phyloP scores from a whole-genome alignment of 2,888 invertebrate genomes.

The Ennomos fuscantarius region DNA sequence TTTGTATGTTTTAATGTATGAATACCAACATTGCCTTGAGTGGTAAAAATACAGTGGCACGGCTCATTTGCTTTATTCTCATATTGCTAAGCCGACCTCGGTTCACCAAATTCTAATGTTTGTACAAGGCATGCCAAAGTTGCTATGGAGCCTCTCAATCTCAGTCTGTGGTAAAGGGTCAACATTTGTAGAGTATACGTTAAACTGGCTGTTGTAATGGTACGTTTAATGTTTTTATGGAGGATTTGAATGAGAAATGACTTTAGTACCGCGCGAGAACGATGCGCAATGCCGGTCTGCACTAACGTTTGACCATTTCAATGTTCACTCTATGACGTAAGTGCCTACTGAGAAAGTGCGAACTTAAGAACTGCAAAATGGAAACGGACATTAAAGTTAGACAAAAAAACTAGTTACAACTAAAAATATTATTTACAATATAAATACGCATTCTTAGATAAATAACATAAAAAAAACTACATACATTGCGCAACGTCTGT shows the following conservation, averaged over 20 bases:
- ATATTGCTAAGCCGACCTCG: slow-evolving; percentile 16
- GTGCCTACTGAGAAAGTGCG: too few species aligned
- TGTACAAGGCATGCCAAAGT: slow-evolving; percentile 32
- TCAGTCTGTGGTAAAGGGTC: slow-evolving; percentile 10
- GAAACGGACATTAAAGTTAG: slow-evolving; percentile 7
- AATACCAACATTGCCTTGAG: slow-evolving; percentile 13
- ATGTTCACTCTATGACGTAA: too few species aligned
- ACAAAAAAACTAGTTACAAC: slow-evolving; percentile 22
- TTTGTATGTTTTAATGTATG: too few species aligned
- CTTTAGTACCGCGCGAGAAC: too few species aligned
- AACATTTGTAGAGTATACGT: slow-evolving; percentile 18
- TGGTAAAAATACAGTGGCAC: slow-evolving; percentile 13
- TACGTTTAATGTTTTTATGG: too few species aligned
- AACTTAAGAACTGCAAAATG: too few species aligned
- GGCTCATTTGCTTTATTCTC: slow-evolving; percentile 22
- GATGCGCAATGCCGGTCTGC: too few species aligned
- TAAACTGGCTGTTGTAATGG: not conserved
- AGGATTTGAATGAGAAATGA: too few species aligned
- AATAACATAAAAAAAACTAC: slow-evolving; percentile 2
- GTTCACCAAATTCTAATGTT: slow-evolving; percentile 23
- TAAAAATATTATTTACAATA: too few species aligned
- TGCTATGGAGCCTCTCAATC: slow-evolving; percentile 23
- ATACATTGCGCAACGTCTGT: slow-evolving; percentile 19
- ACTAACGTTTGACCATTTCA: too few species aligned
- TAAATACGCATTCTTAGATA: too few species aligned